Conservation (phyloP, 2,113 vertebrate species). For the Myotis davidii region DNA sequence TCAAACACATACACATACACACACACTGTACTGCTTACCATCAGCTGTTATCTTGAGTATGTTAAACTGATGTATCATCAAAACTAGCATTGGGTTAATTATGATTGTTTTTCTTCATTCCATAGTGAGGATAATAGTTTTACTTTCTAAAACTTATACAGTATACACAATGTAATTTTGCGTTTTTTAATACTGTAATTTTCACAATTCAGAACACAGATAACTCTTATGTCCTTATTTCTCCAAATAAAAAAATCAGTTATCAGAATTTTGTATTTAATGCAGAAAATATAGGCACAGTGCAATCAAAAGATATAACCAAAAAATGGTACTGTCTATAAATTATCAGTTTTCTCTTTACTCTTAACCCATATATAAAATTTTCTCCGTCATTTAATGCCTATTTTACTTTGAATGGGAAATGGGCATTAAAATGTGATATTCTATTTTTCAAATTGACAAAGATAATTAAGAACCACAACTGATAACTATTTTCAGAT, state of each 20-base stretch:
- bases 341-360: not conserved
- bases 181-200: not conserved
- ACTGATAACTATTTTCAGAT: not conserved
- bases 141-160: not conserved
- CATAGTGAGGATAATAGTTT: not conserved
- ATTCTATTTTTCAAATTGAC: not conserved
- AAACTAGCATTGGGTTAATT: not conserved
- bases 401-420: not conserved
- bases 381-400: not conserved
- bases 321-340: not conserved
- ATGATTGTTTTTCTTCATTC: conserved; percentile 5
- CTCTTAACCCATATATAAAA: not conserved
- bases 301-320: not conserved
- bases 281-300: not conserved
- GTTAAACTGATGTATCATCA: not conserved
- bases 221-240: not conserved
- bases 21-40: conserved; percentile 61
- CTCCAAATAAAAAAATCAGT: not conserved
- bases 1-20: not conserved
- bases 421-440: not conserved
- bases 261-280: not conserved
- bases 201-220: conserved; percentile 41
- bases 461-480: not conserved
- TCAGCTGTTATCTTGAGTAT: not conserved
- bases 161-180: not conserved